Base-by-base conservation (phyloP, 1,140 invertebrate genomes). In the Paraescarpia echinospica region DNA sequence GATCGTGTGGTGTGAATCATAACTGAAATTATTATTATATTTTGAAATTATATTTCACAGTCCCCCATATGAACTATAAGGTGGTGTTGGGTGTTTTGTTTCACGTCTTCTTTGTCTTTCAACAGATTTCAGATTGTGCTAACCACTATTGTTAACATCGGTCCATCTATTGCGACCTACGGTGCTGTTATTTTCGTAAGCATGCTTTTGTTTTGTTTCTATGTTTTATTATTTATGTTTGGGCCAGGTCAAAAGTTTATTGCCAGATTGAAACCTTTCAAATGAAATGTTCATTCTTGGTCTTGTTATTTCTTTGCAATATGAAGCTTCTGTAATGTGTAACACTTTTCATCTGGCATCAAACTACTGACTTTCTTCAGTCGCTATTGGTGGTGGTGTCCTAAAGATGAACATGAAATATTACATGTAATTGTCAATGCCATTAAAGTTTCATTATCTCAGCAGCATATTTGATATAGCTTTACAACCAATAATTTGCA, bases 171-270 rank as follows among this genome's bases (percentile, higher is more conserved):
- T 35, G 91, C 95, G 33, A 97, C 96, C 8, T 97, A 97, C 95
- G 96, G 96, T 59, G 96, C 96, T 33, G 96, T 97, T n/a, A 94
- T 97, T 14, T 95, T 97, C 95, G 96, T 97, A 95, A 95, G 96
- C 95, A 4, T 22, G 41, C 34, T 41, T 91, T 33, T 51, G 27
- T 77, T 77, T 77, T 77, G 59, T 77, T 27, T 31, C 27, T 77
- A 27, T 27, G 22, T 27, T 77, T 22, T 31, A 2, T 41, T 41
- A n/a, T 12, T 41, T 41, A 41, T 77, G 14, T 22, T 77, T 27
- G 2, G 59, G 59, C 59, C 59, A 77, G 4, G 59, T 31, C 59
- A 22, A 27, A 77, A 12, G 59, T 77, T 77, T 31, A 27, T 77
- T 77, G 59, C 59, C 59, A 77, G 6, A 77, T 31, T 27, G 59